Conservation (phyloP, 2,113 vertebrate genomes). For the Indri indri region DNA sequence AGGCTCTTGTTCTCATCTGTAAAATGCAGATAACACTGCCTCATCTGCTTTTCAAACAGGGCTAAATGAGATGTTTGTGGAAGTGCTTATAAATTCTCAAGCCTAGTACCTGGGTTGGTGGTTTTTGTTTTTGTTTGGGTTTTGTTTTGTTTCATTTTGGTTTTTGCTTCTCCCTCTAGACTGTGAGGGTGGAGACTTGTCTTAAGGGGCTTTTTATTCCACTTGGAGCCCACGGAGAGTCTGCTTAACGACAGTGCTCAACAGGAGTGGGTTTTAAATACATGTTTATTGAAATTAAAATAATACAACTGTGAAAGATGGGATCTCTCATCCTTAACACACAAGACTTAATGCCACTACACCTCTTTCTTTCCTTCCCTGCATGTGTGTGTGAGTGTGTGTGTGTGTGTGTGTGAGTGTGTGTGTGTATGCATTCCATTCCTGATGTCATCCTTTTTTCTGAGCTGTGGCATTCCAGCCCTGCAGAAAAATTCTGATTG, state of each 20-base stretch:
- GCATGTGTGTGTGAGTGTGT: background rate
- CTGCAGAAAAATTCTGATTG: background rate
- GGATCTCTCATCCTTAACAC: background rate
- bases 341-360: background rate
- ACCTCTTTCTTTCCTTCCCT: background rate
- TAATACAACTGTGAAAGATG: background rate
- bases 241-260: background rate
- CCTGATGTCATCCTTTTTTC: background rate
- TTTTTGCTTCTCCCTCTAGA: background rate
- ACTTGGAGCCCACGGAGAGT: background rate
- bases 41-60: background rate
- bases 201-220: background rate
- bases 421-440: background rate
- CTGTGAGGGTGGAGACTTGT: background rate
- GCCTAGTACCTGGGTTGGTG: background rate
- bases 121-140: background rate
- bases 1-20: constrained; percentile 10
- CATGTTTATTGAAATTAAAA: constrained; percentile 13
- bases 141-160: background rate
- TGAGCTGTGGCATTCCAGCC: background rate
- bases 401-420: background rate
- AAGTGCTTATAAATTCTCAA: background rate
- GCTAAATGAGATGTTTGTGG: background rate
- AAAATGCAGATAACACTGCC: constrained; percentile 36
- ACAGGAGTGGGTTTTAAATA: background rate